phyloP scores from a whole-genome alignment of 2,797 vertebrate species.

The Rhincodon typus region DNA sequence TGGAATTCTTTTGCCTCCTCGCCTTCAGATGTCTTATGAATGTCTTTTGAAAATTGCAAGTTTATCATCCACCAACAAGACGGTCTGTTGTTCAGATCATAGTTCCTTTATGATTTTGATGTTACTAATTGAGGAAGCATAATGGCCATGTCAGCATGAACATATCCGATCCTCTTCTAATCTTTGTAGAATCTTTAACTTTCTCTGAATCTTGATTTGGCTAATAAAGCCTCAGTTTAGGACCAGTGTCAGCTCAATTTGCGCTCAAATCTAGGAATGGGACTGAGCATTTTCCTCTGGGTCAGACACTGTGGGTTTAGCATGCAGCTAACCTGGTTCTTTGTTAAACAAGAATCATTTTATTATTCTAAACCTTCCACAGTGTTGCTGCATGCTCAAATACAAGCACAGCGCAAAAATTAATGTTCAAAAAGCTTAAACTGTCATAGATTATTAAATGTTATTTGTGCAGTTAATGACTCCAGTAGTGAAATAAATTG shows the following conservation, averaged over 20 bases:
- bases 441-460: conserved; percentile 43
- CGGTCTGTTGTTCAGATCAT: not conserved
- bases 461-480: conserved; percentile 42
- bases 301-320: not conserved
- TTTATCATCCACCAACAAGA: not conserved
- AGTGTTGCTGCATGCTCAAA: not conserved
- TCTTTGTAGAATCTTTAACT: not conserved
- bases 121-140: not conserved
- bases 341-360: not conserved
- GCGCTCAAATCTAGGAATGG: not conserved
- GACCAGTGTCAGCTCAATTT: not conserved
- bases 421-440: conserved; percentile 36
- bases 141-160: not conserved
- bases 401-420: conserved; percentile 26
- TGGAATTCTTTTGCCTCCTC: not conserved
- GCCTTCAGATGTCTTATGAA: not conserved
- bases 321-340: not conserved
- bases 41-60: not conserved
- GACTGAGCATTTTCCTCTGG: not conserved
- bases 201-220: not conserved
- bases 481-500: conserved; percentile 31
- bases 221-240: not conserved
- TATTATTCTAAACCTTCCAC: not conserved
- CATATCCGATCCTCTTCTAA: not conserved
- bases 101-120: not conserved